Base-by-base conservation (phyloP, 2,888 invertebrate genomes). In the Drymonia ruficornis region DNA sequence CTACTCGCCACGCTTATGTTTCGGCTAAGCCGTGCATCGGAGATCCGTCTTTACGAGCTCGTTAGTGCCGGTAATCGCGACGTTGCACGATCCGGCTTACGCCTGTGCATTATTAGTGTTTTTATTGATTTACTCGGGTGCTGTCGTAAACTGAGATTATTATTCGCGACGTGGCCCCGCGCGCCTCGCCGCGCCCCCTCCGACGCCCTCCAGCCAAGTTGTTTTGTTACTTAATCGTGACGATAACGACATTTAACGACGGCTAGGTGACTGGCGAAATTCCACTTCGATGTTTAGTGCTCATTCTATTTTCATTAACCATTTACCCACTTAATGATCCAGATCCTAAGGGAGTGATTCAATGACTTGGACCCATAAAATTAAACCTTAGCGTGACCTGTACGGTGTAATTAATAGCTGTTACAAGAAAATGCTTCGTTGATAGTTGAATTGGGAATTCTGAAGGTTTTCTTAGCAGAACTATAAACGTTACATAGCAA, bases 251-350 rank as follows among this genome's bases (percentile, higher is more conserved):
- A 83, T 91, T 92, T 92, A 92, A 92, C 89, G 91, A 92, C 89
- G 87, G 86, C 91, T 90, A 92, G 91, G 91, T 92, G 91, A 92
- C 91, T 92, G 87, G 91, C 91, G 80, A 89, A 92, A 91, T 89
- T 91, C 87, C 89, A 87, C 91, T 86, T 81, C 89, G 87, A 91
- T 92, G 91, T 92, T 92, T 92, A 92, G 91, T 91, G 84, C 91
- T 91, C 91, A 90, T 92, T 91, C 90, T 89, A 87, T 91, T 92
- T 92, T 91, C 91, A 92, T 92, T 92, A 91, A 90, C 90, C 91
- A 90, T 91, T 92, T 89, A 89, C 86, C 87, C 90, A 91, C 90
- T 92, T 92, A 92, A 92, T 92, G 91, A 89, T 90, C 88, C 87
- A 85, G 84, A 88, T 89, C 89, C 88, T 86, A 83, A 84, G 87